These are phyloP conservation scores for Fringilla coelebs DNA, from an alignment of 2,797 vertebrate species.

Conservation along the genomic window DNA sequence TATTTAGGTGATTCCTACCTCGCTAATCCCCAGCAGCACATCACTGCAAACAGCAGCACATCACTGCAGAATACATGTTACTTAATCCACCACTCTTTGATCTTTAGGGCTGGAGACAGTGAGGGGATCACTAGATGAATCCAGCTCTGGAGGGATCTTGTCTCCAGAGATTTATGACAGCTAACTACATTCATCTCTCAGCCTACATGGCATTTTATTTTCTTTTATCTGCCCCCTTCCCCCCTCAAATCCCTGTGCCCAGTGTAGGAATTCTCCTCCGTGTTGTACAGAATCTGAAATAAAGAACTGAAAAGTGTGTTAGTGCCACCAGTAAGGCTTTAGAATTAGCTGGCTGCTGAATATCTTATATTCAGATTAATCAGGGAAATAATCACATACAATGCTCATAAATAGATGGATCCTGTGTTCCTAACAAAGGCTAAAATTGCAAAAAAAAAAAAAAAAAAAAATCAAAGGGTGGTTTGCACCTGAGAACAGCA, in stretches of 20 bases:
- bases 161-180: constrained; percentile 25
- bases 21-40: constrained; percentile 1
- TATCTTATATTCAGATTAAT: background rate
- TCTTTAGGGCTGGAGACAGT: background rate
- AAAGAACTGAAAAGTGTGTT: background rate
- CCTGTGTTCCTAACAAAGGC: background rate
- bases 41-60: background rate
- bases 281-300: constrained; percentile 3
- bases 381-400: background rate
- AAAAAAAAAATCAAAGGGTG: background rate
- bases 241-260: background rate
- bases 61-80: background rate
- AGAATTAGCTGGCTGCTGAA: background rate
- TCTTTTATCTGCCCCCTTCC: background rate
- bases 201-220: background rate
- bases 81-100: constrained; percentile 20
- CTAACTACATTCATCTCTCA: background rate
- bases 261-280: background rate
- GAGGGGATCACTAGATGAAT: constrained; percentile 15
- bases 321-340: background rate
- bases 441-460: background rate
- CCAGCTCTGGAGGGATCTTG: constrained; percentile 5
- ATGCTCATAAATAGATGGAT: background rate
- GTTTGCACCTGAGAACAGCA: background rate
- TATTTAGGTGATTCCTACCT: constrained; percentile 20